Evolutionary conservation across 2,797 vertebrate species (phyloP).

Genomic region (Sebastolobus alascanus): DNA sequence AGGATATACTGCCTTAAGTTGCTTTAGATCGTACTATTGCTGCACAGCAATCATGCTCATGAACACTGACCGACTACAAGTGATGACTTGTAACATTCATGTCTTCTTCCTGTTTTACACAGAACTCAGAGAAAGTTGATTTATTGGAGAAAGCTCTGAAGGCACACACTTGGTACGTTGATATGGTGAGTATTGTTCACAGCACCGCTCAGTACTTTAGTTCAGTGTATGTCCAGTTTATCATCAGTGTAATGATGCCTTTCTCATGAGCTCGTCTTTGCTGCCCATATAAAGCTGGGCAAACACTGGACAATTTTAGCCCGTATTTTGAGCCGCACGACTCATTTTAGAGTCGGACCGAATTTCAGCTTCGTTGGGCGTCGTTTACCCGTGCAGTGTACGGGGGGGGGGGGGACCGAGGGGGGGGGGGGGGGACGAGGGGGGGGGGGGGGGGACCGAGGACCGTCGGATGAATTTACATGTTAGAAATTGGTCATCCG

Average conservation of each 20-base stretch:
- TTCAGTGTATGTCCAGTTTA: neutral
- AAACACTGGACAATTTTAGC: no score
- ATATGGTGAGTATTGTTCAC: conserved; percentile 83
- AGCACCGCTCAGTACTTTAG: neutral
- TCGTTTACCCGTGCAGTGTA: no score
- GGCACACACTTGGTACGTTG: conserved; percentile 86
- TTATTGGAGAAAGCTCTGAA: conserved; percentile 88
- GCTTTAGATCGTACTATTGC: neutral
- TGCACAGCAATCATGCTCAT: neutral
- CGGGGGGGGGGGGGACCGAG: no score
- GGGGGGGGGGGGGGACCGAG: no score
- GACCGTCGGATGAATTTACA: no score
- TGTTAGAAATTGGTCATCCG: no score
- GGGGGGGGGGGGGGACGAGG: no score
- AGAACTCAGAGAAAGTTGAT: conserved; percentile 88
- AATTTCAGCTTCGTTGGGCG: no score
- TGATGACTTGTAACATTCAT: neutral
- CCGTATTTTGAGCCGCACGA: no score
- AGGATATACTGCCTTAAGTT: neutral
- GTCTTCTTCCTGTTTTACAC: conserved; percentile 27
- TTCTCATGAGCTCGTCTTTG: neutral
- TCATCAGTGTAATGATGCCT: neutral
- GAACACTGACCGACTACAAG: neutral
- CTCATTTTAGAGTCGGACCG: no score
- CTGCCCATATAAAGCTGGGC: no score